These are phyloP conservation scores for Orthonevra nobilis DNA, from an alignment of 2,888 invertebrate genomes.

Conservation along the genomic window DNA sequence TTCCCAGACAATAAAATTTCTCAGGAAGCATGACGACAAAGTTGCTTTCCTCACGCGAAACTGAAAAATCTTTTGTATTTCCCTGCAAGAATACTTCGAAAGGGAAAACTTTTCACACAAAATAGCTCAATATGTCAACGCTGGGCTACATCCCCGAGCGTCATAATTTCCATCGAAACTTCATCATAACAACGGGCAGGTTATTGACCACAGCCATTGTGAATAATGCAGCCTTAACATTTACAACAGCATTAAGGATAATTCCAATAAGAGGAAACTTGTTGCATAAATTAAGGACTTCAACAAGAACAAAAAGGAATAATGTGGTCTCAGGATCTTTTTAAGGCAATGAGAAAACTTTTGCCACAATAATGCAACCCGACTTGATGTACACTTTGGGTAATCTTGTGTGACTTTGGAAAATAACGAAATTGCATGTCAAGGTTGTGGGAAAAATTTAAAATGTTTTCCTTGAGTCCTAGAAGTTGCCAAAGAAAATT, in stretches of 20 bases:
- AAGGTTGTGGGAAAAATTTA: too few species aligned
- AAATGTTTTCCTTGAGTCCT: too few species aligned
- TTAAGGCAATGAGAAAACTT: slow-evolving; percentile 15
- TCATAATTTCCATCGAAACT: neutral
- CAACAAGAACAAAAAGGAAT: too few species aligned
- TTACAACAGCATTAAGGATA: neutral
- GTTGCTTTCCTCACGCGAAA: too few species aligned
- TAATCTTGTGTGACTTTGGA: slow-evolving; percentile 39
- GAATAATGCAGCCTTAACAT: neutral
- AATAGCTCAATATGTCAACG: slow-evolving; percentile 32
- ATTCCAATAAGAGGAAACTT: slow-evolving; percentile 30
- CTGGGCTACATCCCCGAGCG: too few species aligned
- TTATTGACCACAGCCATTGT: slow-evolving; percentile 12
- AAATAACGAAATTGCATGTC: slow-evolving; percentile 30
- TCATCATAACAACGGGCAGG: neutral
- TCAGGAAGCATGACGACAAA: too few species aligned
- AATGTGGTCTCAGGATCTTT: slow-evolving; percentile 5
- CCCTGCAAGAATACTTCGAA: too few species aligned
- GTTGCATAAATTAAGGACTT: slow-evolving; percentile 55
- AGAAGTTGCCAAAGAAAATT: too few species aligned
- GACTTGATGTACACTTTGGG: slow-evolving; percentile 25
- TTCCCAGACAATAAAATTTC: too few species aligned
- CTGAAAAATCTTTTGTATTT: too few species aligned
- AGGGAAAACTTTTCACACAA: slow-evolving; percentile 36
- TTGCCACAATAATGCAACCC: slow-evolving; percentile 36